These are phyloP conservation scores for Saccopteryx leptura DNA, from an alignment of 2,113 vertebrate genomes.

Conservation along the genomic window DNA sequence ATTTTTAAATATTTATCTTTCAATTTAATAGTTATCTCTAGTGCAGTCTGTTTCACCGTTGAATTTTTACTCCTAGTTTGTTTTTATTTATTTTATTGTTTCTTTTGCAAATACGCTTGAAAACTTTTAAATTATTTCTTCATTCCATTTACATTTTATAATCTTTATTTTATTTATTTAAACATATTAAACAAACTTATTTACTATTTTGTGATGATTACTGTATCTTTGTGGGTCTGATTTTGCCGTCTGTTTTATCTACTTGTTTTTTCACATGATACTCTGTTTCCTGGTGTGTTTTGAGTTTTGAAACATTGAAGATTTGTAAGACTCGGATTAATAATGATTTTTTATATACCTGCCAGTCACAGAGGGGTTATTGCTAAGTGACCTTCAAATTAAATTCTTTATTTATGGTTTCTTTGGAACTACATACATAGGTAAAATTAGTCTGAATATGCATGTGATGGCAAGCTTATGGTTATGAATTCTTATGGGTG, in stretches of 20 bases:
- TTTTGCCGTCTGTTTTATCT: background rate
- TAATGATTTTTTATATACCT: background rate
- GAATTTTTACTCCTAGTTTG: background rate
- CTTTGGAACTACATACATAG: background rate
- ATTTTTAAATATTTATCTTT: background rate
- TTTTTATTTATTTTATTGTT: background rate
- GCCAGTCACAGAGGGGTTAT: background rate
- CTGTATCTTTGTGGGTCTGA: background rate
- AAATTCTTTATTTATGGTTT: background rate
- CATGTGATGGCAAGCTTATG: background rate
- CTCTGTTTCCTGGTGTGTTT: background rate
- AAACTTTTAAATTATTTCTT: background rate
- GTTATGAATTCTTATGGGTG: background rate
- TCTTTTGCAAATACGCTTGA: conserved; percentile 2
- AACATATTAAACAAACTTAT: background rate
- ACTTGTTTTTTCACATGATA: background rate
- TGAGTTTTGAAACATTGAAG: background rate
- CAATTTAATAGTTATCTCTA: background rate
- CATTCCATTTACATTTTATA: background rate
- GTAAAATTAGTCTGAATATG: conserved; percentile 1
- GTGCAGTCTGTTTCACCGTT: background rate
- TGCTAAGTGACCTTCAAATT: background rate
- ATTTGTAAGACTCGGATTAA: background rate
- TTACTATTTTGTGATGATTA: background rate
- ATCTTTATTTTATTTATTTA: background rate